Conservation (phyloP, 23 tunicate genomes). For the Styela plicata region DNA sequence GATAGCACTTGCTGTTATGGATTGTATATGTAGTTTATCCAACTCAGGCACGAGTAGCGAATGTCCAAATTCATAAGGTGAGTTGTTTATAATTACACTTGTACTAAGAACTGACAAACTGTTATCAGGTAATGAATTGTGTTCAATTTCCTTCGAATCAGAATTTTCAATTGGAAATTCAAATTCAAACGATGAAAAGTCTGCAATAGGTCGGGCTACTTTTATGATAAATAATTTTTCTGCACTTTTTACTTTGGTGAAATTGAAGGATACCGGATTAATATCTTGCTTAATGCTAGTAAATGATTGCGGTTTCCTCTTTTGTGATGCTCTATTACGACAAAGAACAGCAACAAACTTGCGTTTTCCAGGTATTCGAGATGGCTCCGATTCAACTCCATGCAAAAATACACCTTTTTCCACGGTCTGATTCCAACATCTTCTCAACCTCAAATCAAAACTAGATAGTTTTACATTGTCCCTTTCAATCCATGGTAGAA, state of each 20-base stretch:
- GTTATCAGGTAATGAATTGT: not conserved
- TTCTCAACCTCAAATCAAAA: constrained; percentile 10
- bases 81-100: constrained; percentile 15
- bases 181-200: not conserved
- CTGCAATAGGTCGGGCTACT: not conserved
- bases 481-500: not conserved
- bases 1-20: not conserved
- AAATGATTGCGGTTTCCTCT: constrained; percentile 26
- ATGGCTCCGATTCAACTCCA: constrained; percentile 27
- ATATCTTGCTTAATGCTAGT: constrained; percentile 8
- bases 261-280: constrained; percentile 17
- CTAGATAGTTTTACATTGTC: not conserved
- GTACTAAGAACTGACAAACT: not conserved
- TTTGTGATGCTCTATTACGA: constrained; percentile 26
- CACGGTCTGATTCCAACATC: constrained; percentile 1
- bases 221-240: constrained; percentile 2
- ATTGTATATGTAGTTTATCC: constrained; percentile 15
- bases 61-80: constrained; percentile 31
- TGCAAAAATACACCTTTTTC: constrained; percentile 7
- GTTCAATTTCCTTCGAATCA: not conserved
- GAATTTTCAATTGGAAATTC: not conserved
- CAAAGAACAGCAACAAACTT: constrained; percentile 24
- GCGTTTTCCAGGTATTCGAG: constrained; percentile 5
- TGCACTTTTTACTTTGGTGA: constrained; percentile 14
- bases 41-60: constrained; percentile 17